Conservation (phyloP, 1,140 invertebrate genomes). For the Drosophila cardini region DNA sequence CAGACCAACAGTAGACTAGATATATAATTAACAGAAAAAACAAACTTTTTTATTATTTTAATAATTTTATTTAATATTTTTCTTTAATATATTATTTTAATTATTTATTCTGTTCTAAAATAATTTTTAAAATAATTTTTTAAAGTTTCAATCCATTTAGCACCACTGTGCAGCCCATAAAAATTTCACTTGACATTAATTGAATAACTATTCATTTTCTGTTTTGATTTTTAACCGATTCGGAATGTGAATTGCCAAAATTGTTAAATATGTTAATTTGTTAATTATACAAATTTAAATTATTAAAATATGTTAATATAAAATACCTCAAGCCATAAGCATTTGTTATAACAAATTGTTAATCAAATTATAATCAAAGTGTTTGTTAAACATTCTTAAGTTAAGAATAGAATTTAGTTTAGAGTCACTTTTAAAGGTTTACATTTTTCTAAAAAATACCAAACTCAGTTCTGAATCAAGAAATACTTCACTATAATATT, state of each 20-base stretch:
- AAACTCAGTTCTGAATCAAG: not conserved
- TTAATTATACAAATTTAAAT: not conserved
- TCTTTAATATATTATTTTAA: not conserved
- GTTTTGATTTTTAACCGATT: not conserved
- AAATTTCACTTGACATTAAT: slow-evolving; percentile 30
- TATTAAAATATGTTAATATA: slow-evolving; percentile 1
- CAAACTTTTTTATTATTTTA: no score
- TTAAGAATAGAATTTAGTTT: no score
- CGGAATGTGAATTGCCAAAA: slow-evolving; percentile 3
- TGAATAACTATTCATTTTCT: slow-evolving; percentile 20
- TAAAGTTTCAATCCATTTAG: not conserved
- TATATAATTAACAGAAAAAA: no score
- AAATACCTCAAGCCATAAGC: not conserved
- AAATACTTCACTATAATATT: not conserved
- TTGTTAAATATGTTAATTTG: slow-evolving; percentile 4
- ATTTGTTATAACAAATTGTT: slow-evolving; percentile 1
- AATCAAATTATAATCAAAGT: not conserved
- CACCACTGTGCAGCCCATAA: slow-evolving; percentile 11
- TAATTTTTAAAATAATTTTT: not conserved
- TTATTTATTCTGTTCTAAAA: not conserved
- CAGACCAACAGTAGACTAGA: not conserved
- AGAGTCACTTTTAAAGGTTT: no score
- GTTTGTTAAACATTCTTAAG: no score
- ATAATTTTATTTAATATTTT: not conserved
- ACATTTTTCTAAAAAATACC: no score